Evolutionary conservation across 2,888 invertebrate genomes (phyloP), one percentile per base, ranked within the genome.

Genomic region (Trichogramma dendrolimi): DNA sequence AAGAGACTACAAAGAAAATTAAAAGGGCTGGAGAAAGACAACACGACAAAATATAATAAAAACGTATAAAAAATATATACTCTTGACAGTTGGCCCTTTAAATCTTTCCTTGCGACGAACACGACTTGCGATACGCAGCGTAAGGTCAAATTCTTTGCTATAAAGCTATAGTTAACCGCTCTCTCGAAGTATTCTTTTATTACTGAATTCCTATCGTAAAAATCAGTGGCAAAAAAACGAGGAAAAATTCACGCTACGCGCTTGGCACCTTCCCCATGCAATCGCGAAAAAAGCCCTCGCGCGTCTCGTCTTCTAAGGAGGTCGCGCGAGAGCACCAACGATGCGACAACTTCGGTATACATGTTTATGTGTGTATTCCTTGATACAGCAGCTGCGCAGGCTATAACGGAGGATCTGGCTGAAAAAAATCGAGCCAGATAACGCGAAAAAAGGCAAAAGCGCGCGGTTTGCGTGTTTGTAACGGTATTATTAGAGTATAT

Each of bases 161-260:
- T 27, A 27, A 27, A 27, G 27, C 27, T 3, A 27, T 27, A 27
- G 44, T 52, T 53, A 59, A 62, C 52, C 49, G 50, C 47, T 41
- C 8, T 56, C 51, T 60, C 56, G 11, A 11, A 11, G 54, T 58
- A 51, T 53, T 58, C 58, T 58, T 64, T 64, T 61, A 61, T 58
- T 55, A 48, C 55, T 58, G 42, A 58, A 64, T 64, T 55, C 55
- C 61, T 61, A 59, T 55, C 58, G 64, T 56, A 61, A 61, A 64
- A 64, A 64, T 64, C 47, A 49, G 50, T 59, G 11, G 27, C 51
- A 58, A 58, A 55, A 58, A 49, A 53, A 50, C 56, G 55, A 53
- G 14, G 48, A 42, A 49, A 27, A 27, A 44, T 39, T 50, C 57
- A 10, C 47, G 60, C 63, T 60, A 54, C 46, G 47, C 59, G 41